Conservation (phyloP, 2,797 vertebrate species). For the Cottoperca gobio region DNA sequence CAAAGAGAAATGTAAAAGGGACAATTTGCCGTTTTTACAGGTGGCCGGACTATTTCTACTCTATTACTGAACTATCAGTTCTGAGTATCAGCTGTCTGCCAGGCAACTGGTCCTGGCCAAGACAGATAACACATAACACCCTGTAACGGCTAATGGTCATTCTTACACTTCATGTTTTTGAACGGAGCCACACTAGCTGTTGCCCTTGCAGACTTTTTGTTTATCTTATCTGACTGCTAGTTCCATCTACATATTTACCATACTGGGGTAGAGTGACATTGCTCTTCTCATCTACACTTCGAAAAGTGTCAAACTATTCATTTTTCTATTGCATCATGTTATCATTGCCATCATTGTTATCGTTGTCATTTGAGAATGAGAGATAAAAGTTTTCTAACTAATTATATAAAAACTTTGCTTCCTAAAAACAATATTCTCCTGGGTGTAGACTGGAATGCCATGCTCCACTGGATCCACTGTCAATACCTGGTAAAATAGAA, state of each 20-base stretch:
- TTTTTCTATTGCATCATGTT: background rate
- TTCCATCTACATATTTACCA: background rate
- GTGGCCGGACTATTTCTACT: background rate
- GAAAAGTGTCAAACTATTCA: background rate
- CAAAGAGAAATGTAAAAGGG: background rate
- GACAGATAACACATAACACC: background rate
- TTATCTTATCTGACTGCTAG: background rate
- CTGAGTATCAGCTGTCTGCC: background rate
- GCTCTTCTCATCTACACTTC: background rate
- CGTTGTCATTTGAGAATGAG: background rate
- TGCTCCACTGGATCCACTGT: constrained; percentile 20
- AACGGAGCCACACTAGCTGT: background rate
- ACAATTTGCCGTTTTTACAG: too few relatives aligned
- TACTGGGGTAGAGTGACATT: background rate
- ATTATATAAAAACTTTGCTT: background rate
- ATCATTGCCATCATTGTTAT: background rate
- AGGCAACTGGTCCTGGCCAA: background rate
- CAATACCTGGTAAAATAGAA: constrained; percentile 20
- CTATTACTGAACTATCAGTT: background rate
- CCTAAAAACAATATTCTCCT: background rate
- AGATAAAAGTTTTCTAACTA: background rate
- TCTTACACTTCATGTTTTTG: background rate
- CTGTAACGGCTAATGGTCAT: background rate
- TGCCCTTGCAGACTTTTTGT: background rate
- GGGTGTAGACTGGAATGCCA: constrained; percentile 45